These are phyloP conservation scores for Rhingia campestris DNA, from an alignment of 2,888 invertebrate species.

Conservation along the genomic window DNA sequence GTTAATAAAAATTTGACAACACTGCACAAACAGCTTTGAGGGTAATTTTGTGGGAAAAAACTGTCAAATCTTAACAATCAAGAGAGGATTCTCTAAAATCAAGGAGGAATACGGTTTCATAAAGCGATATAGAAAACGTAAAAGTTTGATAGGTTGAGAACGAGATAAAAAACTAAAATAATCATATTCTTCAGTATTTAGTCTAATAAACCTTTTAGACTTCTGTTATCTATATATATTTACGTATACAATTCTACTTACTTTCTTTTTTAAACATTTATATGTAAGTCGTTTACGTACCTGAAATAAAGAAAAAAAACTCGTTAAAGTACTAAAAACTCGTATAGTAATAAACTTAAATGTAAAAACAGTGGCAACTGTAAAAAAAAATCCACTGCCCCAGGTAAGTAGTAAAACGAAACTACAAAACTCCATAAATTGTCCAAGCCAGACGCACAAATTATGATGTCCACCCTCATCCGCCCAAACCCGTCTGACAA, in stretches of 20 bases:
- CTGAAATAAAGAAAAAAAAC: constrained; percentile 38
- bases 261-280: neutral
- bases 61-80: too few relatives aligned
- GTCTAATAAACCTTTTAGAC: neutral
- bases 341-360: constrained; percentile 21
- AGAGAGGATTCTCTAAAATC: too few relatives aligned
- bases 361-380: constrained; percentile 13
- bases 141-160: too few relatives aligned
- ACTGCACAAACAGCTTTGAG: too few relatives aligned
- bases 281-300: constrained; percentile 36
- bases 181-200: too few relatives aligned
- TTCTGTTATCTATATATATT: neutral
- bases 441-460: constrained; percentile 76
- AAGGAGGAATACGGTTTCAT: too few relatives aligned
- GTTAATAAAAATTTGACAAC: too few relatives aligned
- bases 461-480: constrained; percentile 74
- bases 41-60: too few relatives aligned
- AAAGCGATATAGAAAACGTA: too few relatives aligned
- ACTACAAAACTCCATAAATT: constrained; percentile 73
- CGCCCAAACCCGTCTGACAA: constrained; percentile 45
- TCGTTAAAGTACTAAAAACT: constrained; percentile 21
- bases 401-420: constrained; percentile 47
- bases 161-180: too few relatives aligned
- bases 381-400: constrained; percentile 32
- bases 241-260: neutral